Percentiles rank a stretch among this genome's conserved stretches.
Evolutionary conservation across 2,113 vertebrate species (phyloP).

Genomic region (Thomomys bottae): DNA sequence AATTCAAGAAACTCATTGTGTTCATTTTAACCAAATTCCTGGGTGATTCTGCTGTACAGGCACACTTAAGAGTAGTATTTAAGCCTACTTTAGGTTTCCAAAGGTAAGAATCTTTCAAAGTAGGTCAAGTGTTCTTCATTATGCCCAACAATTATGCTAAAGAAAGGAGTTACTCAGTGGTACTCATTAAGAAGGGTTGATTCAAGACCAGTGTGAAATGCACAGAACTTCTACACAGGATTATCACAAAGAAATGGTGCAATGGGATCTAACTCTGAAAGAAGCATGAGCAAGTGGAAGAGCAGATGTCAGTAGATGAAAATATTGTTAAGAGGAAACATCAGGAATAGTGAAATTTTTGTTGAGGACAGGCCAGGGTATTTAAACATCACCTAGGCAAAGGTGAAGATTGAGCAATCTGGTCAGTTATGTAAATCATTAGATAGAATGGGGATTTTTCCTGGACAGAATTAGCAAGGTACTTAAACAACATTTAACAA

Average conservation of each 20-base stretch:
- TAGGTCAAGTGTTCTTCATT: background rate
- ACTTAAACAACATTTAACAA: background rate
- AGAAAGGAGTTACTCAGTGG: background rate
- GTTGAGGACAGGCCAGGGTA: background rate
- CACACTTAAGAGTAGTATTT: background rate
- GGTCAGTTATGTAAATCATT: background rate
- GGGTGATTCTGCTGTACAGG: background rate
- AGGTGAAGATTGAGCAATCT: background rate
- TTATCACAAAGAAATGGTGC: background rate
- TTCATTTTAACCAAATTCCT: conserved; percentile 27
- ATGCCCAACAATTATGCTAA: no score
- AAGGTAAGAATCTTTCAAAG: background rate
- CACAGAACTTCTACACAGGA: no score
- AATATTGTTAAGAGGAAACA: background rate
- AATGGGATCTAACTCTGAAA: background rate
- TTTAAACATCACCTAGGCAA: background rate
- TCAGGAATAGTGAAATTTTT: background rate
- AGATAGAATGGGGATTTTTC: background rate
- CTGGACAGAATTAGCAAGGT: background rate
- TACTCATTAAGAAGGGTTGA: background rate
- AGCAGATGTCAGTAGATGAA: background rate
- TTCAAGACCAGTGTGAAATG: background rate
- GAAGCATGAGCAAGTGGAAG: background rate
- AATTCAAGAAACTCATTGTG: background rate
- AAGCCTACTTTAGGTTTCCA: background rate